These are phyloP conservation scores for Magallana angulata DNA, from an alignment of 1,140 invertebrate genomes.

Conservation along the genomic window DNA sequence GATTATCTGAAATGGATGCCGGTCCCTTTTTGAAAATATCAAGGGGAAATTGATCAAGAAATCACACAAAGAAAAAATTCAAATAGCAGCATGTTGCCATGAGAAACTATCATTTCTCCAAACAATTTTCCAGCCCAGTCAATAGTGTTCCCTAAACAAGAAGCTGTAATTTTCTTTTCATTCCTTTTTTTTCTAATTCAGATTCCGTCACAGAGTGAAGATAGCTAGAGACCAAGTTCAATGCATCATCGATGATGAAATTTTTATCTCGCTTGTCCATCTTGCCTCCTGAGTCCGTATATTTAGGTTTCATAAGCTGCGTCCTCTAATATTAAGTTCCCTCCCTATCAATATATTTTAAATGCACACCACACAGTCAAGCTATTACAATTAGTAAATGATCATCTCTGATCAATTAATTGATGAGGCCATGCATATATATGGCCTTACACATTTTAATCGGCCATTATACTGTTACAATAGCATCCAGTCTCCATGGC, in stretches of 20 bases:
- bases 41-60: conserved; percentile 3
- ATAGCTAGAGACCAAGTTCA: neutral
- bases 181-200: neutral
- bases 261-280: neutral
- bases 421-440: neutral
- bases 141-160: neutral
- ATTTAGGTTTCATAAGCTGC: neutral
- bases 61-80: neutral
- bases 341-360: neutral
- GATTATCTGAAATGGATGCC: neutral
- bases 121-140: neutral
- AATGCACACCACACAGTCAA: neutral
- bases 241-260: neutral
- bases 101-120: conserved; percentile 9
- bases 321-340: neutral
- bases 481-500: neutral
- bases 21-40: conserved; percentile 16
- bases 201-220: neutral
- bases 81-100: conserved; percentile 20
- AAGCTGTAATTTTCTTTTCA: neutral
- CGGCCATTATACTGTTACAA: neutral
- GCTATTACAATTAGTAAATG: conserved; percentile 31
- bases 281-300: neutral
- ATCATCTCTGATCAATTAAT: conserved; percentile 9
- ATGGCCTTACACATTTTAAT: neutral